Base-by-base conservation (phyloP, 1,140 invertebrate species). In the Saccostrea echinata region DNA sequence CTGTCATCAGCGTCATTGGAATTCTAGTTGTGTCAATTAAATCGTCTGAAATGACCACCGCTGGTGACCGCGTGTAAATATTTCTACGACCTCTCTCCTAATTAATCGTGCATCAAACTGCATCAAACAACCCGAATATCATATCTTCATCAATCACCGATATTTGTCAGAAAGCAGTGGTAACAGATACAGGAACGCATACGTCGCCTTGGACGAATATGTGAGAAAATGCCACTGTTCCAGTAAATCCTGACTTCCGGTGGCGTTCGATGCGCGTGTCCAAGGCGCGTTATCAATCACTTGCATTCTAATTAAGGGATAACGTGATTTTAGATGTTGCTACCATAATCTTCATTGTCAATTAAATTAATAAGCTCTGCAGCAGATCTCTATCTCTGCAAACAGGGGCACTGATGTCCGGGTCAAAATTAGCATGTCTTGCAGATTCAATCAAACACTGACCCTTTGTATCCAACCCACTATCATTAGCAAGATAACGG, bases 281-380 rank as follows among this genome's bases (percentile, higher is more conserved):
- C 68, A 30, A 16, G 68, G 33, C 68, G 68, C 68, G 68, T 33
- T 27, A 76, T 76, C 68, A 76, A 76, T 76, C 68, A 76, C 27
- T 13, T 76, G 68, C 68, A 76, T 8, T 76, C 68, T 76, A 76
- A 76, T 76, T 76, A 76, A 27, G 68, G 68, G 68, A 76, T 76
- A 76, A 76, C 68, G 68, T 76, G 68, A 76, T 76, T 76, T 76
- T 76, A 76, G 68, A 76, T 76, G 68, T 76, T 76, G 30, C 68
- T 30, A 35, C 11, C 18, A 76, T 76, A 30, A 76, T 76, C 68
- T 76, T 76, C 68, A 76, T 76, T 76, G 68, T 76, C 68, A 76
- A 76, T 76, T 76, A 76, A 76, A 76, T 76, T 24, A 24, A 76
- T 27, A 76, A 27, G 24, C n/a, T n/a, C 21, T n/a, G 21, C 55